Base-by-base conservation (phyloP, 2,888 invertebrate species). In the Caenorhabditis doughertyi region DNA sequence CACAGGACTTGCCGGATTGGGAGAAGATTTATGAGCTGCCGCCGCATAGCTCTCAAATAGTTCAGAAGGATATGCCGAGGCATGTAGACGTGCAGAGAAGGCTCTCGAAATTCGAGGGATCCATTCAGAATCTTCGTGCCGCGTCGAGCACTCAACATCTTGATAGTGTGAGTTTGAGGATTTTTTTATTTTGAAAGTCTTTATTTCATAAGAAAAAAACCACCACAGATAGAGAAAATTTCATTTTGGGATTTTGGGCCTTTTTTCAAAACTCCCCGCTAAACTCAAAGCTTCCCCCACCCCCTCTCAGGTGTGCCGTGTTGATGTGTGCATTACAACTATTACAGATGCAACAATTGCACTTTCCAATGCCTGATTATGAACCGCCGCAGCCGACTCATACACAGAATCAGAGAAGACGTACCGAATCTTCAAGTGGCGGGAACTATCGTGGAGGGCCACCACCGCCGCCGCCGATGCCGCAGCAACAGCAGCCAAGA, bases 1-100 rank as follows among this genome's bases (percentile, higher is more conserved):
- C 27, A 7, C 55, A 68, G 29, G 82, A 82, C 9, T 29, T 82
- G 47, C 84, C 85, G n/a, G 90, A 91, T 58, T 90, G 90, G 90
- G 91, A 91, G 82, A 90, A 91, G 79, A 91, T 91, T 74, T 91
- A 91, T 84, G 91, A 90, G 47, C 83, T 91, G 13, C 90, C 90
- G n/a, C 89, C 90, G 13, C 91, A 92, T 73, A 86, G 90, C 5
- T 91, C 91, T 4, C 89, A 89, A 18, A 83, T 92, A 60, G 88
- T 89, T 8, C 83, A 84, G 25, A 88, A 87, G 55, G 87, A 87
- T 29, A 76, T 85, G 56, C 89, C 89, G 11, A 62, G 86, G 29
- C 84, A 89, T 39, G 86, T 91, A 0, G 90, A 91, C 74, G 89
- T 91, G 8, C 85, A 88, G 18, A 58, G 88, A 18, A 51, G 90